Conservation (phyloP, 2,113 vertebrate genomes). For the Eidolon helvum region DNA sequence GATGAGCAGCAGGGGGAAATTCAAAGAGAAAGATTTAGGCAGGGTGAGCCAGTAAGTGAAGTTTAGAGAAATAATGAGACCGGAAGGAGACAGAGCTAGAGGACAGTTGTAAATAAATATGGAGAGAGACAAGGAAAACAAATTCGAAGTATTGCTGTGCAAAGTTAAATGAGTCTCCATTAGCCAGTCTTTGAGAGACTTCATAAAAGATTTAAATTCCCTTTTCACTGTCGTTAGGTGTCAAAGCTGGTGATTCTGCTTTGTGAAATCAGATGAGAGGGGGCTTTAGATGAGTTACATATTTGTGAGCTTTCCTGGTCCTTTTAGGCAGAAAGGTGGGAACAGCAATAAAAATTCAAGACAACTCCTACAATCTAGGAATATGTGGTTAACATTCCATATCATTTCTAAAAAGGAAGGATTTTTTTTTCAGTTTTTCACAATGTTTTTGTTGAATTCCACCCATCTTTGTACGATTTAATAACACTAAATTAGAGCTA, state of each 20-base stretch:
- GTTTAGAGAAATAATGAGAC: not conserved
- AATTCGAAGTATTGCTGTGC: not conserved
- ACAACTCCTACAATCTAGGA: not conserved
- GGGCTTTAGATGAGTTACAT: not conserved
- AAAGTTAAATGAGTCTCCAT: not conserved
- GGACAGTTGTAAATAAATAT: accelerated
- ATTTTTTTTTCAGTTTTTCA: not conserved
- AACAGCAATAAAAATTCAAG: not conserved
- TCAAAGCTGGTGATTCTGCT: not conserved
- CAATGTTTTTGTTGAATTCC: not conserved
- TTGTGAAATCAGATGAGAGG: not conserved
- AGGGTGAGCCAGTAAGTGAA: not conserved
- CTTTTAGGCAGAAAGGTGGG: not conserved
- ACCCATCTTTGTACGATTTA: not conserved
- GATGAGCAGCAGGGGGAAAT: not conserved
- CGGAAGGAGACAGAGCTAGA: not conserved
- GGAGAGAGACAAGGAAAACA: not conserved
- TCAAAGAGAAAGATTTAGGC: not conserved
- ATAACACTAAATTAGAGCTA: not conserved
- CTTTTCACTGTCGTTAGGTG: not conserved
- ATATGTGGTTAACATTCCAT: not conserved
- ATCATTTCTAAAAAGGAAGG: not conserved
- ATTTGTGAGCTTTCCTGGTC: not conserved
- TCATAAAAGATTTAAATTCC: not conserved
- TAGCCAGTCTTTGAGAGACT: not conserved